These are phyloP conservation scores for Lutjanus campechanus DNA, from an alignment of 2,797 vertebrate species.

Conservation along the genomic window DNA sequence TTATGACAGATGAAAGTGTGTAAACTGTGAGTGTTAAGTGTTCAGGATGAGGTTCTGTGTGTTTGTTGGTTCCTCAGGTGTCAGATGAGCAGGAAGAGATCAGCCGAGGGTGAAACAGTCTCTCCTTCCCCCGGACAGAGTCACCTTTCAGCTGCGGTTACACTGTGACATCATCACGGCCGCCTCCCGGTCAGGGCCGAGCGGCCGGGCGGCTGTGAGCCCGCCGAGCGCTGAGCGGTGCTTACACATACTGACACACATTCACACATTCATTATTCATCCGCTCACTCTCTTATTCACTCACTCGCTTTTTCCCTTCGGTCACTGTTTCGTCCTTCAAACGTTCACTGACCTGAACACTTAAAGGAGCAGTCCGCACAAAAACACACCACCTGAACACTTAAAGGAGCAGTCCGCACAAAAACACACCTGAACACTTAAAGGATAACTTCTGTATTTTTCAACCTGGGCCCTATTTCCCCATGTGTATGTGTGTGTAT, in stretches of 20 bases:
- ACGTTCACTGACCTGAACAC: not conserved
- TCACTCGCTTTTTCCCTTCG: conserved; percentile 9
- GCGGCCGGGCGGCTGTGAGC: not conserved
- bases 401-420: no score
- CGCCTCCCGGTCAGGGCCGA: not conserved
- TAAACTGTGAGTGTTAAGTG: no score
- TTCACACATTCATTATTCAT: conserved; percentile 53
- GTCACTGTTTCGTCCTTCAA: conserved; percentile 1
- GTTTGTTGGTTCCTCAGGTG: conserved; percentile 3
- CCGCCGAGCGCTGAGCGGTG: conserved; percentile 30
- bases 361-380: not conserved
- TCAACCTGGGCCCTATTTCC: no score
- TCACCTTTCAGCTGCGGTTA: conserved; percentile 49
- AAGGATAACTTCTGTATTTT: no score
- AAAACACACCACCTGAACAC: no score
- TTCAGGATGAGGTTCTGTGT: no score
- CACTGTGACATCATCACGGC: conserved; percentile 47
- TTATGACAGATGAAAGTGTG: no score
- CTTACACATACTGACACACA: conserved; percentile 50
- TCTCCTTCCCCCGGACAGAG: not conserved
- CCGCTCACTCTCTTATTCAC: conserved; percentile 38
- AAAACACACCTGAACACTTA: no score
- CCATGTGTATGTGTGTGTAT: no score
- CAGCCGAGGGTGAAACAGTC: conserved; percentile 6
- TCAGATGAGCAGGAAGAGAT: conserved; percentile 32